Percentiles rank a stretch among this genome's conserved stretches.
phyloP scores from a whole-genome alignment of 1,140 invertebrate species.

The Delia radicum region DNA sequence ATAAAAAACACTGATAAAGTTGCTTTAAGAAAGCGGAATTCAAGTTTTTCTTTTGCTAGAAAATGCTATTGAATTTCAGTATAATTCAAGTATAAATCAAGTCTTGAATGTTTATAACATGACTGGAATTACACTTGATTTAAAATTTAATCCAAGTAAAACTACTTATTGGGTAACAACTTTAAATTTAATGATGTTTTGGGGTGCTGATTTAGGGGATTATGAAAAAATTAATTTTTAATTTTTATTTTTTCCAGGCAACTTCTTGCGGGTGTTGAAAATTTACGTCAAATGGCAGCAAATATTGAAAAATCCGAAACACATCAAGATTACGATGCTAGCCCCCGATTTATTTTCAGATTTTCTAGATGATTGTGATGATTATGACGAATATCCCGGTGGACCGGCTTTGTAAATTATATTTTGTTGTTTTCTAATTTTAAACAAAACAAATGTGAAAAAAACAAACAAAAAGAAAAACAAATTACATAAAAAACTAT shows the following conservation, averaged over 20 bases:
- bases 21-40: too few species aligned
- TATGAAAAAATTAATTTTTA: too few species aligned
- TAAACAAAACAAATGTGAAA: not conserved
- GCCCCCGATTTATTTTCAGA: conserved; percentile 46
- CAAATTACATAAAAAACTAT: conserved; percentile 11
- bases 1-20: too few species aligned
- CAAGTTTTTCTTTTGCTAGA: too few species aligned
- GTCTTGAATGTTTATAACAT: too few species aligned
- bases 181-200: too few species aligned
- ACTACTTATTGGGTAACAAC: too few species aligned
- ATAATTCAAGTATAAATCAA: too few species aligned
- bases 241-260: conserved; percentile 58
- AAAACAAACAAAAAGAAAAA: not conserved
- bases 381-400: conserved; percentile 25
- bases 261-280: conserved; percentile 66
- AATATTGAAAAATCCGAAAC: conserved; percentile 39
- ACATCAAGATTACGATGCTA: conserved; percentile 34
- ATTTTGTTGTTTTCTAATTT: not conserved
- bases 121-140: too few species aligned
- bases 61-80: too few species aligned
- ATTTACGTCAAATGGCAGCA: conserved; percentile 62
- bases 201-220: too few species aligned
- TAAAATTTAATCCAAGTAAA: too few species aligned
- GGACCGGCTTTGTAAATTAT: conserved; percentile 33
- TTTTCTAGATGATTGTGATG: conserved; percentile 32